Percentiles rank a stretch among this genome's conserved stretches.
phyloP scores from a whole-genome alignment of 2,888 invertebrate species.

The Stegana nigrithorax region DNA sequence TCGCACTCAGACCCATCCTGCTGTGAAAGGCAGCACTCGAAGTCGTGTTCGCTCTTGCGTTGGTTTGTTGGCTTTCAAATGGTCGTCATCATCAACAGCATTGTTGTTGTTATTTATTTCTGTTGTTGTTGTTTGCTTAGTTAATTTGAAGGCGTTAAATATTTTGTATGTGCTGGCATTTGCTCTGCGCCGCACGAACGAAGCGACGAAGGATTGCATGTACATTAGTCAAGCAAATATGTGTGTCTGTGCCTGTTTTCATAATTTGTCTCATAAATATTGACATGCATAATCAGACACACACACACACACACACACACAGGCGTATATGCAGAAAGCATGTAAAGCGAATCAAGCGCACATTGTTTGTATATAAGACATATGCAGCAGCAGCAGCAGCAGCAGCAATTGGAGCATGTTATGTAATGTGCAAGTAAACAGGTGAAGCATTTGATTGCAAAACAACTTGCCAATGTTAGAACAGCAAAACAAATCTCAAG shows the following conservation, averaged over 20 bases:
- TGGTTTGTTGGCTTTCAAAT: conserved; percentile 16
- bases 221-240: background rate
- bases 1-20: too few relatives aligned
- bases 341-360: too few relatives aligned
- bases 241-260: background rate
- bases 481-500: too few relatives aligned
- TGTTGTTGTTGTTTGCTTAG: conserved; percentile 44
- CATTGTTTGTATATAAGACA: too few relatives aligned
- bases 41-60: too few relatives aligned
- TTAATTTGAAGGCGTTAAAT: conserved; percentile 47
- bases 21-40: too few relatives aligned
- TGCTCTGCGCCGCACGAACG: background rate
- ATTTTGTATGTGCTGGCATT: conserved; percentile 36
- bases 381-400: too few relatives aligned
- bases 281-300: conserved; percentile 11
- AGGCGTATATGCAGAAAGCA: background rate
- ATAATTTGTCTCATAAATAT: conserved; percentile 12
- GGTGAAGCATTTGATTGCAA: too few relatives aligned
- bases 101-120: conserved; percentile 27
- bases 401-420: too few relatives aligned
- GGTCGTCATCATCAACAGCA: too few relatives aligned
- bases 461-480: too few relatives aligned
- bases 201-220: background rate
- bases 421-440: too few relatives aligned
- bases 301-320: background rate